These are phyloP conservation scores for Urocyon cinereoargenteus DNA, from an alignment of 2,797 vertebrate genomes.

Conservation along the genomic window DNA sequence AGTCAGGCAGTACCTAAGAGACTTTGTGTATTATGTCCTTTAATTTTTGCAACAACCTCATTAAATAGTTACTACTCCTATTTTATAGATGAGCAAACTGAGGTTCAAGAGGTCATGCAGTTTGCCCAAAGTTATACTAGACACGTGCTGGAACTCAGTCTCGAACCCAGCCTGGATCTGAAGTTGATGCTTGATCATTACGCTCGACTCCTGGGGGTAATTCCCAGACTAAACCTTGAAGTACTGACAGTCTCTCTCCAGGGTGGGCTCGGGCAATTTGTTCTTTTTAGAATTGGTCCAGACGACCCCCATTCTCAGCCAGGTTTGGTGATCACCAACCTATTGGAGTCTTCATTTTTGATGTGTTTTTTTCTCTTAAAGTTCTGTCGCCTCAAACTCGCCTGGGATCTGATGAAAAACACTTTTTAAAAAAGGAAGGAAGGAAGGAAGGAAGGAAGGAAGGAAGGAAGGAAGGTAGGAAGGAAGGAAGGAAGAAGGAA, in stretches of 20 bases:
- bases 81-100: slow-evolving; percentile 21
- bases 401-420: not conserved
- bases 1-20: not conserved
- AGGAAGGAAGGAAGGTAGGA: not conserved
- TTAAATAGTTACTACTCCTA: slow-evolving; percentile 7
- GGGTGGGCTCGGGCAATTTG: not conserved
- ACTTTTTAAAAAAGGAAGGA: not conserved
- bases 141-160: not conserved
- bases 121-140: not conserved
- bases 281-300: not conserved
- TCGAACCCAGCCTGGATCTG: slow-evolving; percentile 5
- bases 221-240: not conserved
- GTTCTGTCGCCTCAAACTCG: not conserved
- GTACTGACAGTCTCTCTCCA: not conserved
- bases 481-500: too few relatives aligned
- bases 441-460: not conserved
- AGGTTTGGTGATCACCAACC: not conserved
- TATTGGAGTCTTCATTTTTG: not conserved
- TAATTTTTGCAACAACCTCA: slow-evolving; percentile 23
- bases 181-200: not conserved
- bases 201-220: not conserved
- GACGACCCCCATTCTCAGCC: not conserved
- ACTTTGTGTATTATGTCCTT: slow-evolving; percentile 4
- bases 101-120: not conserved
- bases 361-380: not conserved